Base-by-base conservation (phyloP, 2,797 vertebrate genomes). In the Champsocephalus gunnari region DNA sequence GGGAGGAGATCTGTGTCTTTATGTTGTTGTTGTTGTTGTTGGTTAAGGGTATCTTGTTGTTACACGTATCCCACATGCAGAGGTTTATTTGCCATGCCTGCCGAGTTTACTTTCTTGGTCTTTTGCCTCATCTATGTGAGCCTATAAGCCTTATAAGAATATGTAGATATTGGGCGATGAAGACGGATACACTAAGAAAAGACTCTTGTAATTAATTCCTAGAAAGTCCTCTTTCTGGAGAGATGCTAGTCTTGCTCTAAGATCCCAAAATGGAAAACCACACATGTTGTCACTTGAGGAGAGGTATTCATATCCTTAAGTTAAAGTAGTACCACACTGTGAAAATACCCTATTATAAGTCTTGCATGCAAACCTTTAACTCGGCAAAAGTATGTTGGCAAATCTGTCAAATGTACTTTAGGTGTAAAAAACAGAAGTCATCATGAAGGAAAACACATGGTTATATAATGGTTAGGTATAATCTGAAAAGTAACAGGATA, bases 141-240 rank as follows among this genome's bases (percentile, higher is more conserved):
- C 16, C 64, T 13, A 21, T 21, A 21, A 21, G 21, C 21, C 21
- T 21, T 21, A 21, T 2, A 21, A 21, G 21, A 21, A 19, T 44
- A 51, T 56, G 8, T 53, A 19, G 67, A 77, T 65, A 24, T 9
- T 48, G 11, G 47, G 50, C 13, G 21, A 14, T 59, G 32, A 71
- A 72, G 50, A 51, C 24, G 21, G 64, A 80, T 73, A 38, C 6
- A 38, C 34, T 38, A 38, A 38, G 34, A 38, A 38, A 28, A 82
- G 1, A 50, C 21, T 59, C 5, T 73, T 75, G 28, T 69, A 69
- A 55, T 77, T 41, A 66, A 79, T 72, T 72, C 45, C 60, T 65
- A 12, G 32, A 13, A 57, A 43, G 45, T 66, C 19, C 1, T n/a
- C 4, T 17, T n/a, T 55, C 60, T 59, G 48, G 12, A 69, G 11